phyloP scores from a whole-genome alignment of 2,113 vertebrate species.

The Chiloscyllium plagiosum region DNA sequence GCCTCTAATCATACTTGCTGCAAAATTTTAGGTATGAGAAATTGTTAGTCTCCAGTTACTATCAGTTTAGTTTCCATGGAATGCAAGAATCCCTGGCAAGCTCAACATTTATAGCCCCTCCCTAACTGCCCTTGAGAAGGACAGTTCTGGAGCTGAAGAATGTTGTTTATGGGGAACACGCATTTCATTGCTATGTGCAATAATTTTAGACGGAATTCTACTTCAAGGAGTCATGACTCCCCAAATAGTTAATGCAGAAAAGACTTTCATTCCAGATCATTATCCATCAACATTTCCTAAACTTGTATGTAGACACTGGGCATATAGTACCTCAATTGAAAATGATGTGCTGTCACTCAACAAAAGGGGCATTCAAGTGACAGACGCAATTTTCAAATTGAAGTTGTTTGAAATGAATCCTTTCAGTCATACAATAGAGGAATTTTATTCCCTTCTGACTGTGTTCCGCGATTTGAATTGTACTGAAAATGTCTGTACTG shows the following conservation, averaged over 20 bases:
- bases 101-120: background rate
- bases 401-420: too few relatives aligned
- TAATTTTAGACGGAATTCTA: background rate
- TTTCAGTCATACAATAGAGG: too few relatives aligned
- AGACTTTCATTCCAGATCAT: too few relatives aligned
- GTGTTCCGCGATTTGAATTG: too few relatives aligned
- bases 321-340: background rate
- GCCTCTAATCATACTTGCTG: background rate
- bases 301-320: too few relatives aligned
- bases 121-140: too few relatives aligned
- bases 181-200: background rate
- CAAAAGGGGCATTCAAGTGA: background rate
- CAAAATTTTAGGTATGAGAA: background rate
- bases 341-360: background rate
- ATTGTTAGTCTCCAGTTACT: background rate
- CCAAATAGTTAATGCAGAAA: background rate
- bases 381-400: too few relatives aligned
- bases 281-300: too few relatives aligned
- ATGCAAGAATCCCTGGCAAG: background rate
- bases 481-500: too few relatives aligned
- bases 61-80: background rate
- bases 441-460: too few relatives aligned
- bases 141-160: background rate
- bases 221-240: background rate
- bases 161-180: background rate